phyloP scores from a whole-genome alignment of 2,888 invertebrate species.

The Eurytoma californica region DNA sequence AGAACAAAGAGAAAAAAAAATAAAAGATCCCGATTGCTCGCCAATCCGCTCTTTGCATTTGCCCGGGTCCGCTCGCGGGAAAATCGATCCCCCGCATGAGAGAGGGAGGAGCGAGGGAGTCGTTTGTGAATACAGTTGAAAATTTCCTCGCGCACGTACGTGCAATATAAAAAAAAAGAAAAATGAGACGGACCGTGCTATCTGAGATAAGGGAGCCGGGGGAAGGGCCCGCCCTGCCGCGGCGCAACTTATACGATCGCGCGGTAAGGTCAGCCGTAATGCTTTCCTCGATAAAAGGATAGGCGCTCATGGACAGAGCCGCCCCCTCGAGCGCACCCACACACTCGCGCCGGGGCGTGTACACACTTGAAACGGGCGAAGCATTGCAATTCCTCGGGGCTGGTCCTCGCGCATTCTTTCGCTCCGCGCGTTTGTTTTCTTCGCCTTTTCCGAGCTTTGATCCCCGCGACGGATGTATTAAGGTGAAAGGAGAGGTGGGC shows the following conservation, averaged over 20 bases:
- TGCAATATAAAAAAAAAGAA: not conserved
- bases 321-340: not conserved
- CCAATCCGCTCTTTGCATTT: too few species aligned
- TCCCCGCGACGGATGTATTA: slow-evolving; percentile 10
- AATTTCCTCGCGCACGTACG: slow-evolving; percentile 1
- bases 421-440: not conserved
- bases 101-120: not conserved
- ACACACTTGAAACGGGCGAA: slow-evolving; percentile 8
- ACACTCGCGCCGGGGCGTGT: not conserved
- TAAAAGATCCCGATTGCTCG: too few species aligned
- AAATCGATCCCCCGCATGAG: not conserved
- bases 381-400: slow-evolving; percentile 5
- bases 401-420: not conserved
- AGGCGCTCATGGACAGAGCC: slow-evolving; percentile 17
- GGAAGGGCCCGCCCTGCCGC: slow-evolving; percentile 30
- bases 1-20: too few species aligned
- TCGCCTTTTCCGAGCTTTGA: not conserved
- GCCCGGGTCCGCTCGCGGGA: too few species aligned
- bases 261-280: slow-evolving; percentile 49
- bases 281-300: slow-evolving; percentile 50
- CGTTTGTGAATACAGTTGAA: not conserved
- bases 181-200: not conserved
- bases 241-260: slow-evolving; percentile 27
- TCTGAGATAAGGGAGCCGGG: not conserved
- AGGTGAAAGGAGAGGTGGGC: slow-evolving; percentile 1